A percentile compares a stretch with the other conserved stretches of the same genome.
Conservation (phyloP, 1,140 invertebrate genomes). For the Pseudomyrmex concolor region DNA sequence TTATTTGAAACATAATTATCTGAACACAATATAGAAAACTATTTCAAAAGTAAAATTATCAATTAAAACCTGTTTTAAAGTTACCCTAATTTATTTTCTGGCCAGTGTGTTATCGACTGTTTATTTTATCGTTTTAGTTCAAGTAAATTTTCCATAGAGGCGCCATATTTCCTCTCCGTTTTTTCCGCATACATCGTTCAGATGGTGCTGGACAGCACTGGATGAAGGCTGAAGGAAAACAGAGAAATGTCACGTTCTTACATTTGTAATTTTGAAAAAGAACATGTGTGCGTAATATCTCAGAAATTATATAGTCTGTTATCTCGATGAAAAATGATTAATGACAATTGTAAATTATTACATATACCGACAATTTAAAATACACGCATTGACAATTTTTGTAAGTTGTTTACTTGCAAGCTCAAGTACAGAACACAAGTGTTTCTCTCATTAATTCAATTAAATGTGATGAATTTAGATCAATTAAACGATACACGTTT, state of each 20-base stretch:
- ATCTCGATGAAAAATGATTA: slow-evolving; percentile 18
- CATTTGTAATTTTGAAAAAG: slow-evolving; percentile 14
- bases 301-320: background rate
- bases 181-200: background rate
- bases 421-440: background rate
- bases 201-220: background rate
- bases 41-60: no score
- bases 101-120: slow-evolving; percentile 2
- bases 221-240: background rate
- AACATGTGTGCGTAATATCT: background rate
- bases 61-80: no score
- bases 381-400: background rate
- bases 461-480: slow-evolving; percentile 2
- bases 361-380: no score
- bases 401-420: slow-evolving; percentile 18
- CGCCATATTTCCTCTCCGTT: background rate
- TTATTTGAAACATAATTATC: no score
- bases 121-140: slow-evolving; percentile 21
- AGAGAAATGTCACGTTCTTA: background rate
- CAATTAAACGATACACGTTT: background rate
- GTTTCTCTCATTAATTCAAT: slow-evolving; percentile 16
- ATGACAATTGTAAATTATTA: no score
- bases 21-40: no score
- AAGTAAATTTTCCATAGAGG: background rate
- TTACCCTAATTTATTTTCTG: no score